phyloP scores from a whole-genome alignment of 1,140 invertebrate genomes.

The Cheumatopsyche charites region DNA sequence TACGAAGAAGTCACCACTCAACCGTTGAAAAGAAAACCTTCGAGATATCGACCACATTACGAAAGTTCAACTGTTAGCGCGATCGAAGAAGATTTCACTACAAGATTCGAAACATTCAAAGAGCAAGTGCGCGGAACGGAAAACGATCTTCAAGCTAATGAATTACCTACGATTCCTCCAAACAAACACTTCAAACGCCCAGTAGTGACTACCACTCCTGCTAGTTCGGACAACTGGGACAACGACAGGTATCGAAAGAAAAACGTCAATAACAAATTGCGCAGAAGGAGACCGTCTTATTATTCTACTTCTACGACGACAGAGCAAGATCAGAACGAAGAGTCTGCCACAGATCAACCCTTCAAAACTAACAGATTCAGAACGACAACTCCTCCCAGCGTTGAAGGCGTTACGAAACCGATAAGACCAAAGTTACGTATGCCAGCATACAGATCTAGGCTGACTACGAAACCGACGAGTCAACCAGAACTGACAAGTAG shows the following conservation, averaged over 20 bases:
- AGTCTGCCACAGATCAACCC: conserved; percentile 30
- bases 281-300: conserved; percentile 56
- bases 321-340: conserved; percentile 17
- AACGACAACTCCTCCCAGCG: conserved; percentile 48
- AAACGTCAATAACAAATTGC: conserved; percentile 52
- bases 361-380: conserved; percentile 34
- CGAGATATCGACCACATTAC: conserved; percentile 37
- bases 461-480: conserved; percentile 55
- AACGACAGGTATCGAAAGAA: conserved; percentile 56
- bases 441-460: conserved; percentile 48
- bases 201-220: conserved; percentile 41
- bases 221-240: conserved; percentile 50
- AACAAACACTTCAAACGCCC: conserved; percentile 59
- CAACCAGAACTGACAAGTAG: conserved; percentile 59
- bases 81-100: conserved; percentile 49
- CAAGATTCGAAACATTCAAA: conserved; percentile 56
- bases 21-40: conserved; percentile 38
- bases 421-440: conserved; percentile 55
- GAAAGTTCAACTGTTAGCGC: conserved; percentile 39
- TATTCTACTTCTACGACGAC: conserved; percentile 37
- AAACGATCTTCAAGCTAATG: conserved; percentile 49
- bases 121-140: conserved; percentile 47
- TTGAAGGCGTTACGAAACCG: conserved; percentile 54
- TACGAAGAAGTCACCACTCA: conserved; percentile 42
- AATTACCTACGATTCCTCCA: conserved; percentile 57